Percentiles rank a stretch among this genome's conserved stretches.
Conservation (phyloP, 2,888 invertebrate species). For the Bhutanitis thaidina region DNA sequence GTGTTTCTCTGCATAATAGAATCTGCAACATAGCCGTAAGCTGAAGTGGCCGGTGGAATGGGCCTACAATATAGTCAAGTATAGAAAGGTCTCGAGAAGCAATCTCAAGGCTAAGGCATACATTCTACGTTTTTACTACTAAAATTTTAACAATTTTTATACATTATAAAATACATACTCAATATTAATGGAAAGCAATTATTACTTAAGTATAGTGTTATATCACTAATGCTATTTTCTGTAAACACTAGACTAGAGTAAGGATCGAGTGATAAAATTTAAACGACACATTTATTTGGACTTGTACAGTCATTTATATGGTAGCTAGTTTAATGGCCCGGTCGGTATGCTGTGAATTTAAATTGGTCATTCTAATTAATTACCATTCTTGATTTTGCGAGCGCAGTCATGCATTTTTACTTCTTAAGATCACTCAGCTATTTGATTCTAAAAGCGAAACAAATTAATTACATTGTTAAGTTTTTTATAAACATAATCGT, state of each 20-base stretch:
- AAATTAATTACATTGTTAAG: background rate
- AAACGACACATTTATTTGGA: conserved; percentile 15
- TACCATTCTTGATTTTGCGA: conserved; percentile 18
- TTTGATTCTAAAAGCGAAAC: background rate
- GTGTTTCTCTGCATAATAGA: no score
- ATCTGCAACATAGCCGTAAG: no score
- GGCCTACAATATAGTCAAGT: no score
- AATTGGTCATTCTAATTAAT: conserved; percentile 20
- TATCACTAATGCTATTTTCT: background rate
- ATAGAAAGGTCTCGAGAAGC: no score
- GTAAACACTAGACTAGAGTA: background rate
- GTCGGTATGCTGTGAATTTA: conserved; percentile 20
- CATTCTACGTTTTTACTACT: no score
- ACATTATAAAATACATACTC: no score
- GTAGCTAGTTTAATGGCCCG: conserved; percentile 14
- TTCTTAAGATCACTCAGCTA: background rate
- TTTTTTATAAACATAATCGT: no score
- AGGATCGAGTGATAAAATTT: conserved; percentile 5
- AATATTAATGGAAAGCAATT: no score
- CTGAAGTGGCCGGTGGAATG: no score
- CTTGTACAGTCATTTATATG: conserved; percentile 9
- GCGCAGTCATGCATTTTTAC: conserved; percentile 5
- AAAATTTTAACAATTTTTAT: no score
- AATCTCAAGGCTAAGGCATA: no score
- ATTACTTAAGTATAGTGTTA: no score